Base-by-base conservation (phyloP, 2,888 invertebrate genomes). In the Pandemis corylana region DNA sequence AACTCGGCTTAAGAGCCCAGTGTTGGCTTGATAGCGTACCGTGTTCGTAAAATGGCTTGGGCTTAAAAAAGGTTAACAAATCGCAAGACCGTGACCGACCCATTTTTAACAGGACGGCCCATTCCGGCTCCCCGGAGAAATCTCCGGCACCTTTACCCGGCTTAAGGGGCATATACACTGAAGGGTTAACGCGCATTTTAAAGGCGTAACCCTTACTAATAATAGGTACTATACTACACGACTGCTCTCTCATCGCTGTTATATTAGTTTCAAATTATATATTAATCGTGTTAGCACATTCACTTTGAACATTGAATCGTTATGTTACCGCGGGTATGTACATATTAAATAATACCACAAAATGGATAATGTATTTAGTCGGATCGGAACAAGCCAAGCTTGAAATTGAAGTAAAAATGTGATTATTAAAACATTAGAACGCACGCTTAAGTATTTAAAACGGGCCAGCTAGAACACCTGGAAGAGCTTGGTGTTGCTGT, bases 41-140 rank as follows among this genome's bases (percentile, higher is more conserved):
- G 49, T 49, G 69, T 59, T 65, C 65, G 65, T 74, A 74, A 74
- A 74, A 61, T n/a, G 69, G 46, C 28, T 41, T 41, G 49, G 69
- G 69, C 69, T 74, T 74, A 74, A 74, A 69, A 74, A 74, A 66
- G 74, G 74, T 74, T 74, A 74, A 74, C 74, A 66, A 70, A 74
- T 74, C 74, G 69, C 65, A 65, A 59, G 65, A 65, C 69, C 74
- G 65, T 74, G 74, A 69, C 74, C 74, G 74, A 53, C 69, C 74
- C 74, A 70, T 74, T 74, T 74, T 74, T 74, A 74, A 74, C 67
- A 65, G 49, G 72, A 53, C 44, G 13, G 63, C 61, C 69, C 69
- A 20, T 69, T 65, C 49, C 41, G 69, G 20, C 53, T 65, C 49
- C 65, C 51, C 53, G 42, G 64, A 28, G 65, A 53, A 67, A 67